Base-by-base conservation (phyloP, 1,140 invertebrate genomes). In the Calliopsis andreniformis region DNA sequence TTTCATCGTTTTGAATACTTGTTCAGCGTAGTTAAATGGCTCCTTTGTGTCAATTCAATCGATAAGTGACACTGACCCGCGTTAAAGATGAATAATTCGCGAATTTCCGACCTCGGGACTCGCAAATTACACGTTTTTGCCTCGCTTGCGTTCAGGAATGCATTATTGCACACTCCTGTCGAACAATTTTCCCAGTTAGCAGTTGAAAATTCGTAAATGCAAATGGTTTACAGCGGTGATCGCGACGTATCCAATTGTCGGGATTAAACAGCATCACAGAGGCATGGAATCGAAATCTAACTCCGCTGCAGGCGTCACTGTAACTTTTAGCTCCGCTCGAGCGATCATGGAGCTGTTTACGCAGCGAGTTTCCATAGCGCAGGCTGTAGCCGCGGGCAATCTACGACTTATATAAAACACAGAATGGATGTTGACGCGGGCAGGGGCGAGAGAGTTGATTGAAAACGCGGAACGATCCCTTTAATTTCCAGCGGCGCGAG, bases 71-170 rank as follows among this genome's bases (percentile, higher is more conserved):
- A 20, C 10, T 20, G n/a, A 16, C 35, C 5, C 42, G 32, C 47
- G n/a, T 49, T 18, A 18, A 25, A 10, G 56, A 28, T 39, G 69
- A 62, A 71, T 62, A 71, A 71, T 62, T 71, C 23, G 20, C 55
- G 12, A 16, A 10, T 49, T n/a, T 10, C n/a, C 30, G 16, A 3
- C 25, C 25, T 6, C 1, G 35, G 18, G 16, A 23, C 28, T 71
- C 1, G 45, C 45, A 39, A 51, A 49, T 63, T 51, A n/a, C 32
- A 25, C 7, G 14, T 63, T 63, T 49, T 71, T 42, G 23, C 16
- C 7, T 5, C 16, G 2, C 6, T 20, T 28, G 23, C 23, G n/a
- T 56, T 56, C n/a, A n/a, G 12, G 18, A 2, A 51, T 23, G 12
- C 51, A 39, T 69, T 59, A 68, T 55, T 55, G 20, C 45, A 56